phyloP scores from a whole-genome alignment of 37 sponge, comb jelly and placozoan genomes.

The Aplysina aerophoba region DNA sequence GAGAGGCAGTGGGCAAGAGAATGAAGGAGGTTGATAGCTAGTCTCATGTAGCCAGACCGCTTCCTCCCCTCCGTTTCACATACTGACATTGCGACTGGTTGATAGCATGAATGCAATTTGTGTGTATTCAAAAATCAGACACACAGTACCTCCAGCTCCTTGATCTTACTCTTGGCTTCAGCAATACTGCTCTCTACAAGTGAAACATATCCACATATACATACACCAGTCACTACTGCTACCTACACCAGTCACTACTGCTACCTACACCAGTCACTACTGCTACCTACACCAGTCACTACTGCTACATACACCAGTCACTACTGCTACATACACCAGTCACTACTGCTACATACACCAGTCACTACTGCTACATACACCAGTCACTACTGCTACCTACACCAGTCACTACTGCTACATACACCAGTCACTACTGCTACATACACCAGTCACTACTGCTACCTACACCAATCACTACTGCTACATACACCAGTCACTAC shows the following conservation, averaged over 20 bases:
- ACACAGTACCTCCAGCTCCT: slow-evolving; percentile 50
- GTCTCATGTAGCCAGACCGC: too few species aligned
- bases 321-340: too few species aligned
- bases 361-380: too few species aligned
- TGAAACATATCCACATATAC: background rate
- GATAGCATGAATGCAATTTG: background rate
- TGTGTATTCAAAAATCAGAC: too few species aligned
- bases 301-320: slow-evolving; percentile 9
- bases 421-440: too few species aligned
- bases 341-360: background rate
- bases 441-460: background rate
- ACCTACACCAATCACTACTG: background rate
- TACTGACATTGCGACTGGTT: background rate
- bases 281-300: too few species aligned
- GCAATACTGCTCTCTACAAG: slow-evolving; percentile 58
- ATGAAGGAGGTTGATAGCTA: too few species aligned
- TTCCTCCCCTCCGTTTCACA: background rate
- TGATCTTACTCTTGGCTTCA: slow-evolving; percentile 37
- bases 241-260: too few species aligned
- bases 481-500: slow-evolving; percentile 21
- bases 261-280: background rate
- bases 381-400: background rate
- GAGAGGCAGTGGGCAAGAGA: too few species aligned
- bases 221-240: too few species aligned
- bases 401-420: background rate